Evolutionary conservation across 2,113 vertebrate genomes (phyloP), one percentile per base, ranked within the genome.

Genomic region (Clarias macrocephalus): DNA sequence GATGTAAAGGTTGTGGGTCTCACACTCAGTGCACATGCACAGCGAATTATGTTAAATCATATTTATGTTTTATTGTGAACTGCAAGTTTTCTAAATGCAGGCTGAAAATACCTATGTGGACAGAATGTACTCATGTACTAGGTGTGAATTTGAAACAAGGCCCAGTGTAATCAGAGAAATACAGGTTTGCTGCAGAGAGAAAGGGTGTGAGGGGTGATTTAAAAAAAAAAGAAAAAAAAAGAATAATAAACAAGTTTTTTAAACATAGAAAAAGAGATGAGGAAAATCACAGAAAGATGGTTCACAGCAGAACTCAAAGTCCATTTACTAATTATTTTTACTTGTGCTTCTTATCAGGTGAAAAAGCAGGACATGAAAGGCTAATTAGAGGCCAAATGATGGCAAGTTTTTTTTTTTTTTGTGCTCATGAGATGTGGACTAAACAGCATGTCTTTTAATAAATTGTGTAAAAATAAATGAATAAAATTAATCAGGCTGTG

Each of bases 111-210:
- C 30, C 28, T 30, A 75, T 73, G 68, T 60, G 83, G 33, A 7
- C n/a, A 76, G n/a, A 79, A 37, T 8, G 6, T 33, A 21, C 7
- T 8, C 16, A n/a, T 77, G 48, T 11, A n/a, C 42, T 76, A 28
- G 23, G 30, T 30, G 77, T 59, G 54, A 89, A 56, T 75, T 80
- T 85, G 86, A 91, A 91, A 90, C 89, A 90, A 88, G 83, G 89
- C 89, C 52, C 63, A 19, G 85, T 87, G 91, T 91, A 89, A 93
- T 73, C 70, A 85, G 85, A 90, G 83, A 89, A 91, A 89, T 89
- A 91, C 89, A 89, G 90, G 90, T 91, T 93, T 92, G 87, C 89
- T 90, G 90, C 90, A 89, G 54, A 68, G 80, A 87, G 81, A 83
- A 86, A 76, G 80, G 85, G 80, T 66, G 42, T 70, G 81, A 80